Evolutionary conservation across 2,113 vertebrate genomes (phyloP), one percentile per base, ranked within the genome.

Genomic region (Riparia riparia): DNA sequence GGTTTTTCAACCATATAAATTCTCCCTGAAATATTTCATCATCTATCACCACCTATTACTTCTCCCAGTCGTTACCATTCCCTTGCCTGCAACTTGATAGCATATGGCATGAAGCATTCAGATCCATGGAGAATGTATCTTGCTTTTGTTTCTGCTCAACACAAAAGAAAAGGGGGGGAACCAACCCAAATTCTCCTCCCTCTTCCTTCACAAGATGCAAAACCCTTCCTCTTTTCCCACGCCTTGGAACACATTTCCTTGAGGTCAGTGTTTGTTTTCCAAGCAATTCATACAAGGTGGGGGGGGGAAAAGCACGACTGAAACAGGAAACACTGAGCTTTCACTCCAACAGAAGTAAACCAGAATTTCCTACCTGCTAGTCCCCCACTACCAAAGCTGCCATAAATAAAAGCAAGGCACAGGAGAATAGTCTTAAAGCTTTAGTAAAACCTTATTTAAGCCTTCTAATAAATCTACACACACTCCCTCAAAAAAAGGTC

Each of bases 211-310:
- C 29, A 84, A 70, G 51, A 86, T 29, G 58, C 42, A 94, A 81
- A 89, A 83, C 25, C 66, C 65, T 89, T 95, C 89, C 89, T 95
- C 76, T 70, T 95, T 91, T 91, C 95, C 91, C 90, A 95, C 14
- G 53, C 77, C 73, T 86, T 79, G 56, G 84, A 97, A 94, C 63
- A 91, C 42, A 66, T 73, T 95, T 94, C 86, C 95, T 83, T 93
- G 63, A 96, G 68, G 53, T 69, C 74, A 87, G 34, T 66, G 51
- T 71, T 91, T 94, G 90, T 13, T 93, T 95, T 91, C 9, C 4
- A 83, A 83, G 69, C 51, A 82, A 68, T 85, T 89, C 86, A 82
- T 44, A 79, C 17, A 37, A 87, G 39, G 39, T 70, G 20, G 17
- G 7, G 29, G 20, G 17, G 7, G 29, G 26, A 50, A 39, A 0